Evolutionary conservation across 2,113 vertebrate species (phyloP).

Genomic region (Etheostoma spectabile): DNA sequence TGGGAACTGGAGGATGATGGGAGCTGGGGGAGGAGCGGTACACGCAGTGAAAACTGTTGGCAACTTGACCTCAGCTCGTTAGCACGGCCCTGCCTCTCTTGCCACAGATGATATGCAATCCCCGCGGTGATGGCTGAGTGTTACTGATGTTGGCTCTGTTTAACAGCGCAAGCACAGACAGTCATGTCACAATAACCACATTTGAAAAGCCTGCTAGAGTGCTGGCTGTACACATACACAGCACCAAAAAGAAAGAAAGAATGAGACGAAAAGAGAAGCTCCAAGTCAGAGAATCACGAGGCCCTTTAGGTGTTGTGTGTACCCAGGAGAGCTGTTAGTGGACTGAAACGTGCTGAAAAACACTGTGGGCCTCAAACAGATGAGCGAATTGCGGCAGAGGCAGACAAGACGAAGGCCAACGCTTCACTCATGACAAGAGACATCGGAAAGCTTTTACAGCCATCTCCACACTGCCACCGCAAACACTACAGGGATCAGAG

Average conservation of each 20-base stretch:
- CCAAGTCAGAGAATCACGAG: slow-evolving; percentile 14
- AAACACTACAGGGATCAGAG: slow-evolving; percentile 60
- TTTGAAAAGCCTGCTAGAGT: slow-evolving; percentile 17
- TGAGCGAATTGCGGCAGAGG: slow-evolving; percentile 12
- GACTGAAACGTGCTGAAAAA: slow-evolving; percentile 36
- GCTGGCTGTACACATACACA: neutral
- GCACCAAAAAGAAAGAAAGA: neutral
- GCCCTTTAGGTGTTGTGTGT: slow-evolving; percentile 49
- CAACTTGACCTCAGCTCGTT: slow-evolving; percentile 63
- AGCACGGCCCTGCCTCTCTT: slow-evolving; percentile 45
- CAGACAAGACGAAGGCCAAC: slow-evolving; percentile 31
- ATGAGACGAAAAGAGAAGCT: slow-evolving; percentile 52
- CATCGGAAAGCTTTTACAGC: slow-evolving; percentile 55
- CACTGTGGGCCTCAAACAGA: slow-evolving; percentile 41
- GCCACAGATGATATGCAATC: slow-evolving; percentile 43
- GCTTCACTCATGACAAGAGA: slow-evolving; percentile 58
- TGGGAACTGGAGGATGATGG: slow-evolving; percentile 30
- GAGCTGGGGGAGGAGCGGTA: slow-evolving; percentile 14
- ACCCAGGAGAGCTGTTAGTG: slow-evolving; percentile 50
- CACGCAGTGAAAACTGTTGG: slow-evolving; percentile 21
- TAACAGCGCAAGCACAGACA: slow-evolving; percentile 29
- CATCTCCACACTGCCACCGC: slow-evolving; percentile 27
- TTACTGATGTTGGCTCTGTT: slow-evolving; percentile 50
- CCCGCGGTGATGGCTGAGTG: slow-evolving; percentile 45
- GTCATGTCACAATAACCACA: slow-evolving; percentile 57